Evolutionary conservation across 2,113 vertebrate species (phyloP).

Genomic region (Eptesicus fuscus): DNA sequence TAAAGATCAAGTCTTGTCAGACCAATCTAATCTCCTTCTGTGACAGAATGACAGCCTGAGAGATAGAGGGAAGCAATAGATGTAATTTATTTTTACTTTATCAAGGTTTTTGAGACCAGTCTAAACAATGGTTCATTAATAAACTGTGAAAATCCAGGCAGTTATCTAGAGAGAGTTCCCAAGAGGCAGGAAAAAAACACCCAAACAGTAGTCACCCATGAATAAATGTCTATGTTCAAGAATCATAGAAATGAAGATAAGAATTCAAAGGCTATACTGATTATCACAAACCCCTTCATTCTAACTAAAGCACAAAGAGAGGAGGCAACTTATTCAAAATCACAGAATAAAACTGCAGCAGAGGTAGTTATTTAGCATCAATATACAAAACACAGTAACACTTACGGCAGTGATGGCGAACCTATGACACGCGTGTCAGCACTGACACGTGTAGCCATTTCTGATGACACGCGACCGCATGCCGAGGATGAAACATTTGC

Average conservation of each 20-base stretch:
- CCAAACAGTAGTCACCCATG: background rate
- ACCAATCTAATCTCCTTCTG: constrained; percentile 47
- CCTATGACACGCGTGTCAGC: too few species aligned
- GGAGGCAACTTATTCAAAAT: background rate
- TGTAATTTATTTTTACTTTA: constrained; percentile 46
- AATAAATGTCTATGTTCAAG: background rate
- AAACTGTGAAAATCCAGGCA: constrained; percentile 23
- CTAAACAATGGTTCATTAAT: constrained; percentile 54
- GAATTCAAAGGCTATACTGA: background rate
- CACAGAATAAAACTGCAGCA: background rate
- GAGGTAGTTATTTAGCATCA: background rate
- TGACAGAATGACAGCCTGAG: constrained; percentile 41
- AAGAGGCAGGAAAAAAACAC: background rate
- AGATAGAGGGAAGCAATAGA: constrained; percentile 6
- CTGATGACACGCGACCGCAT: too few species aligned
- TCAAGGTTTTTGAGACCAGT: constrained; percentile 16
- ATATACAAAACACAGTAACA: background rate
- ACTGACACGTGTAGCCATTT: too few species aligned
- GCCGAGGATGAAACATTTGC: too few species aligned
- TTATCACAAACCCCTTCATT: background rate
- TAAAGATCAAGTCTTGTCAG: constrained; percentile 46
- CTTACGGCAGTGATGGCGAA: too few species aligned
- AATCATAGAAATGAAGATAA: background rate
- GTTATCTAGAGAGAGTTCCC: background rate
- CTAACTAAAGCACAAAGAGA: background rate